Evolutionary conservation across 2,888 invertebrate genomes (phyloP).

Genomic region (Stenchaetothrips biformis): DNA sequence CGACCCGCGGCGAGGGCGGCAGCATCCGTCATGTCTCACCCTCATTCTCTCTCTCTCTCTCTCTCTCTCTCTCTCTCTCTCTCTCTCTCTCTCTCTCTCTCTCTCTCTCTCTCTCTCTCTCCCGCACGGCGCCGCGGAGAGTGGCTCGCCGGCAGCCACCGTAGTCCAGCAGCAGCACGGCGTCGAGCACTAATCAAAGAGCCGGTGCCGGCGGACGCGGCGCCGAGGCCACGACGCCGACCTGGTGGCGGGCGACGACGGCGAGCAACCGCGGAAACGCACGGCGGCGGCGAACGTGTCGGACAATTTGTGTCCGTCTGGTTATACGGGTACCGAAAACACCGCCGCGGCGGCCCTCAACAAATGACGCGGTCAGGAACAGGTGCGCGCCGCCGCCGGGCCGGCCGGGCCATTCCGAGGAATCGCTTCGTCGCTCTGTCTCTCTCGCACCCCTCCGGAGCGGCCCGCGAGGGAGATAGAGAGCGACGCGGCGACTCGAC

Average conservation of each 20-base stretch:
- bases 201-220: not conserved
- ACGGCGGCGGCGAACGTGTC: not conserved
- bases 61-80: not conserved
- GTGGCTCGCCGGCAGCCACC: not conserved
- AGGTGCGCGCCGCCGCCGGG: not conserved
- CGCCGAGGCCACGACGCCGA: not conserved
- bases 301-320: slow-evolving; percentile 24
- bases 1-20: not conserved
- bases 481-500: not conserved
- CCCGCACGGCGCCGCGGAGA: not conserved
- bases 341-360: not conserved
- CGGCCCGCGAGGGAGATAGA: not conserved
- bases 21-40: slow-evolving; percentile 1
- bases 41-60: not conserved
- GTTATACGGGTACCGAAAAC: slow-evolving; percentile 23
- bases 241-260: not conserved
- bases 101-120: not conserved
- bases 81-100: not conserved
- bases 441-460: not conserved
- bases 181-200: too few species aligned
- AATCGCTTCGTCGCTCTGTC: not conserved
- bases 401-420: not conserved
- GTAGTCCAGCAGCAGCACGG: not conserved
- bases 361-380: not conserved
- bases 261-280: not conserved